phyloP scores from a whole-genome alignment of 2,113 vertebrate genomes.

The Gymnogyps californianus region DNA sequence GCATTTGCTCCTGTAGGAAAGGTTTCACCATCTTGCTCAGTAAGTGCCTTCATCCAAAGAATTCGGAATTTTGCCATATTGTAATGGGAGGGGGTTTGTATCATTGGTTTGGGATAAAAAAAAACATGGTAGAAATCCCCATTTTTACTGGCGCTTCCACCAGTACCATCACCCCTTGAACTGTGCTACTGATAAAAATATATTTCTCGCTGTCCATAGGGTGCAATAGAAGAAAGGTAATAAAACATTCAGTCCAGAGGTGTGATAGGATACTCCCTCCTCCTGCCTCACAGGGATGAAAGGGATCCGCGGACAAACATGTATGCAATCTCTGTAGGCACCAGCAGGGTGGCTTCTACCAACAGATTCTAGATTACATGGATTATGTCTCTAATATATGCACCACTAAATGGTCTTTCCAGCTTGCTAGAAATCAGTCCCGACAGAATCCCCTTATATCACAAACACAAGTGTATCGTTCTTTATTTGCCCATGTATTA shows the following conservation, averaged over 20 bases:
- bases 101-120: background rate
- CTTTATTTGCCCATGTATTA: background rate
- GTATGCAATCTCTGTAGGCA: background rate
- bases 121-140: background rate
- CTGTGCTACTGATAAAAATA: background rate
- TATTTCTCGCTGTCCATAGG: background rate
- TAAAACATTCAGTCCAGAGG: background rate
- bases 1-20: background rate
- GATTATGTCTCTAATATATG: background rate
- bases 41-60: background rate
- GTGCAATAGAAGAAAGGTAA: background rate
- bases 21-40: background rate
- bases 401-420: background rate
- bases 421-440: background rate
- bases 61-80: background rate
- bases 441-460: background rate
- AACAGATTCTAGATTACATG: background rate
- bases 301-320: background rate
- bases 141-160: background rate
- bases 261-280: background rate
- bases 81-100: background rate
- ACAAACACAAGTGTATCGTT: background rate
- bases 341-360: background rate
- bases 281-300: background rate
- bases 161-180: background rate